phyloP scores from a whole-genome alignment of 2,888 invertebrate genomes.

The Andrena trimmerana region DNA sequence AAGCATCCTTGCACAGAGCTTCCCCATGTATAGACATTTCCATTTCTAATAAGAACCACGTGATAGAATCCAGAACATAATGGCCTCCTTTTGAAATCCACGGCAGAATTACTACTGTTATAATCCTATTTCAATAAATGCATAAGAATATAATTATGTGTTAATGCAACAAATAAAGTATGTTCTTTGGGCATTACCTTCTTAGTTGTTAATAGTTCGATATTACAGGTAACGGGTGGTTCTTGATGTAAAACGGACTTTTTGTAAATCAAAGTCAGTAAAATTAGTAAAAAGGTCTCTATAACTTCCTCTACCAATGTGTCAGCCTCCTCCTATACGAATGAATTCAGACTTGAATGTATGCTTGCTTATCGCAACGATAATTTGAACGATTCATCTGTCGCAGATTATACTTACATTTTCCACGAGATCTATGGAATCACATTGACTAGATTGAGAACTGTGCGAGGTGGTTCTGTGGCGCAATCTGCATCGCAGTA shows the following conservation, averaged over 20 bases:
- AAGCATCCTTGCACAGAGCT: conserved; percentile 87
- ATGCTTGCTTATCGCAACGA: neutral
- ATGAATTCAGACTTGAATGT: conserved; percentile 10
- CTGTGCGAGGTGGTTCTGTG: conserved; percentile 83
- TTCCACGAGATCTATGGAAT: conserved; percentile 85
- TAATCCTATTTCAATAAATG: conserved; percentile 52
- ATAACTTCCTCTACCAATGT: conserved; percentile 85
- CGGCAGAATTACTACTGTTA: conserved; percentile 60
- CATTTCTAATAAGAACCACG: conserved; percentile 87
- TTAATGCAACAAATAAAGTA: neutral
- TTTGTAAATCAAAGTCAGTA: conserved; percentile 85
- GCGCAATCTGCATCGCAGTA: conserved; percentile 83
- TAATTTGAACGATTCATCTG: neutral
- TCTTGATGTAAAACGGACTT: conserved; percentile 75
- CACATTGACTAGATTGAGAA: conserved; percentile 86
- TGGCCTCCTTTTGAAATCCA: conserved; percentile 84
- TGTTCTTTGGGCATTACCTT: conserved; percentile 68
- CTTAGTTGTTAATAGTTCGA: conserved; percentile 73
- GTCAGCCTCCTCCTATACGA: conserved; percentile 78
- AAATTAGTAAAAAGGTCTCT: conserved; percentile 86
- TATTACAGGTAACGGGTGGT: conserved; percentile 77
- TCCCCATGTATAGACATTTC: conserved; percentile 89
- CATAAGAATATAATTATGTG: neutral
- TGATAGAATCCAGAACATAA: conserved; percentile 88
- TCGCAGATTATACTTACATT: conserved; percentile 73